A percentile compares a stretch with the other conserved stretches of the same genome.
These are phyloP conservation scores for Pocillopora verrucosa DNA, from an alignment of 64 coral and sea anemone genomes.

Conservation along the genomic window DNA sequence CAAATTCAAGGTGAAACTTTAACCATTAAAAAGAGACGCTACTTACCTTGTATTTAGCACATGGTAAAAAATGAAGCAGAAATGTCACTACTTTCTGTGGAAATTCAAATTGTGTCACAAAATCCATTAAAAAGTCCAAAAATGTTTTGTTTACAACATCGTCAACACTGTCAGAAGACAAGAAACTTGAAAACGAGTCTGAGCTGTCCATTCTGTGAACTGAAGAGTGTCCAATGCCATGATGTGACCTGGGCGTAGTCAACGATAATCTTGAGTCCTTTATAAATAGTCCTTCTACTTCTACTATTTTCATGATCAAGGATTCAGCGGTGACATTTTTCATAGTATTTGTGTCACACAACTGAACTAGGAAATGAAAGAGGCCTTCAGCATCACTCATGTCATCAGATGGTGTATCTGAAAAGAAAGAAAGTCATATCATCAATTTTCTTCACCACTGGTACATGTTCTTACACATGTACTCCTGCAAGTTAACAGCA, in stretches of 20 bases:
- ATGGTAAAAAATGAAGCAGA: conserved; percentile 93
- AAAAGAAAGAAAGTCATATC: not conserved
- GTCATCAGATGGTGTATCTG: conserved; percentile 29
- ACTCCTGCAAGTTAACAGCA: not conserved
- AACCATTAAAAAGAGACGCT: no score
- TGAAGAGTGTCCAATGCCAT: not conserved
- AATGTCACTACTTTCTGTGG: conserved; percentile 98
- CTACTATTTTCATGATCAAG: conserved; percentile 64
- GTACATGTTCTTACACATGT: not conserved
- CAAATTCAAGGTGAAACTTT: no score
- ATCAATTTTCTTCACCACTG: no score
- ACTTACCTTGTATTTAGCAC: conserved; percentile 71
- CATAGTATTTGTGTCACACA: conserved; percentile 89
- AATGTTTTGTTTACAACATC: conserved; percentile 70
- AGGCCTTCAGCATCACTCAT: conserved; percentile 71
- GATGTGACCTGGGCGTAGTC: conserved; percentile 5
- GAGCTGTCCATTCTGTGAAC: conserved; percentile 50
- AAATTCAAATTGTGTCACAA: conserved; percentile 96
- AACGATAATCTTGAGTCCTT: conserved; percentile 17
- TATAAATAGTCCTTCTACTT: conserved; percentile 45
- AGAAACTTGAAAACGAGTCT: conserved; percentile 29
- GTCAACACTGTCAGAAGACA: conserved; percentile 65
- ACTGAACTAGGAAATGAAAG: conserved; percentile 78
- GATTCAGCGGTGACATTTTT: conserved; percentile 79
- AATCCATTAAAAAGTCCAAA: conserved; percentile 91